phyloP scores from a whole-genome alignment of 2,113 vertebrate genomes.

The Phoxinus phoxinus region DNA sequence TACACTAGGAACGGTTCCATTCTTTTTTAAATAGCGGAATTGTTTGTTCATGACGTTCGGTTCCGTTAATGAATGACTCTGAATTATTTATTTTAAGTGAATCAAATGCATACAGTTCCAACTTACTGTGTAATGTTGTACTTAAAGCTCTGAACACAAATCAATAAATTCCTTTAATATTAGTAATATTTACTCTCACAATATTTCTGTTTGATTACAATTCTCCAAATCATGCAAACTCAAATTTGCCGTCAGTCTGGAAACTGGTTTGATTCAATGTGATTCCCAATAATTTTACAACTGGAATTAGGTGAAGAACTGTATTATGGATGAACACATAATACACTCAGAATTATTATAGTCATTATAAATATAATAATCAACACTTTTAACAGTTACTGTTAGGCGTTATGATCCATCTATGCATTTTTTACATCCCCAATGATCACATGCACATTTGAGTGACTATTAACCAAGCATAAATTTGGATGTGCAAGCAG shows the following conservation, averaged over 20 bases:
- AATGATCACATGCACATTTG: slow-evolving; percentile 10
- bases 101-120: not conserved
- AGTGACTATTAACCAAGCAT: not conserved
- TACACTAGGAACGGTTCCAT: not conserved
- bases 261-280: not conserved
- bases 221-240: too few relatives aligned
- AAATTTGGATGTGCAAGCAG: not conserved
- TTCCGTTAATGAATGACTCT: not conserved
- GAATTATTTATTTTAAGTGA: not conserved
- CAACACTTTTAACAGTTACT: not conserved
- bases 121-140: not conserved
- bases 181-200: not conserved
- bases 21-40: not conserved
- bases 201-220: not conserved
- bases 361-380: not conserved
- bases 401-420: not conserved
- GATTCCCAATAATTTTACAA: not conserved
- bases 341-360: not conserved
- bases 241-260: not conserved
- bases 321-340: not conserved
- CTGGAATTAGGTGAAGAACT: not conserved
- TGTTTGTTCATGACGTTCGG: not conserved
- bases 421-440: not conserved
- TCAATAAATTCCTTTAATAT: too few relatives aligned
- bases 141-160: not conserved